phyloP scores from a whole-genome alignment of 2,797 vertebrate genomes.

The Caiman crocodilus region DNA sequence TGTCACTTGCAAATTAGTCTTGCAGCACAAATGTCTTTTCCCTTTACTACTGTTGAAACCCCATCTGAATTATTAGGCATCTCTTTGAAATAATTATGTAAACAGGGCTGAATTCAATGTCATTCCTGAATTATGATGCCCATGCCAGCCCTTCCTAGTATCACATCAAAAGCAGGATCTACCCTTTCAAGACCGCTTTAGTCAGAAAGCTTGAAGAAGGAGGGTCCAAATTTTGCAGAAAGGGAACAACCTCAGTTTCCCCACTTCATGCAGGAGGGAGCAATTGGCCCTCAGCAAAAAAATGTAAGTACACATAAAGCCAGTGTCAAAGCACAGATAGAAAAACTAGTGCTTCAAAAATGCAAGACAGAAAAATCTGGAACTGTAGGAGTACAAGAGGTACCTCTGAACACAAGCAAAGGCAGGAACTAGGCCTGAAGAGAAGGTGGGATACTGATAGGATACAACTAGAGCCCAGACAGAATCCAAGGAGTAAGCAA shows the following conservation, averaged over 20 bases:
- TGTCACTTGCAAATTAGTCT: neutral
- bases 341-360: neutral
- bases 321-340: neutral
- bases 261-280: neutral
- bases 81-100: too few relatives aligned
- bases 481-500: neutral
- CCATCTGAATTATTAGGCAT: too few relatives aligned
- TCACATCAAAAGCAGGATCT: neutral
- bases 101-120: too few relatives aligned
- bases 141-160: neutral
- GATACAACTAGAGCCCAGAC: neutral
- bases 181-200: neutral
- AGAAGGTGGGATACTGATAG: neutral
- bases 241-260: neutral
- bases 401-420: neutral
- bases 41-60: neutral
- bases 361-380: neutral
- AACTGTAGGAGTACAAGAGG: neutral
- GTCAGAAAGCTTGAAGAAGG: neutral
- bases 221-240: neutral
- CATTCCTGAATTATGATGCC: neutral
- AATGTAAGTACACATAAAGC: slow-evolving; percentile 1
- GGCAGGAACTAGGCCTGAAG: neutral
- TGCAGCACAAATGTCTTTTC: neutral
- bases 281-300: neutral